Evolutionary conservation across 2,113 vertebrate species (phyloP).

Genomic region (Carassius gibelio): DNA sequence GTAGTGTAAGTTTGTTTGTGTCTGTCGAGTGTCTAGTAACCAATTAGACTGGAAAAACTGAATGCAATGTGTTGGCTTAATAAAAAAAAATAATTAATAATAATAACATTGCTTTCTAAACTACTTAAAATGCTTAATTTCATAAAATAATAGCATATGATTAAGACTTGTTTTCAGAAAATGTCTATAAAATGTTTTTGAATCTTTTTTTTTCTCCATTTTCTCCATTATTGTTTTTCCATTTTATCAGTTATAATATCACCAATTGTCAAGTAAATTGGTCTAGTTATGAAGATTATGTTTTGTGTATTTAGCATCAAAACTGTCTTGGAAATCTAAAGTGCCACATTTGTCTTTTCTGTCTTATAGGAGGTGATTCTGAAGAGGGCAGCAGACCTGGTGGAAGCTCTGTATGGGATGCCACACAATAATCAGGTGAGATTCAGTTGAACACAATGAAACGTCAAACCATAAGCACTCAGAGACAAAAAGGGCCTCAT

Average conservation of each 20-base stretch:
- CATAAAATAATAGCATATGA: neutral
- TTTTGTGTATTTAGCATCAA: neutral
- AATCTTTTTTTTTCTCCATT: neutral
- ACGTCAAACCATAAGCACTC: neutral
- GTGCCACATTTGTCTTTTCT: neutral
- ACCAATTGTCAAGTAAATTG: no score
- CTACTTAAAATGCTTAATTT: neutral
- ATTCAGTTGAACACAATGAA: neutral
- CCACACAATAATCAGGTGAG: slow-evolving; percentile 91
- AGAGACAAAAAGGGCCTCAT: neutral
- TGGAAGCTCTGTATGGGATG: slow-evolving; percentile 89
- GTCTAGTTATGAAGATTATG: neutral
- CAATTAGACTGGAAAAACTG: neutral
- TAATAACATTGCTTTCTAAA: neutral
- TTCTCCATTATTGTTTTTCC: no score
- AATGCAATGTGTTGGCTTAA: neutral
- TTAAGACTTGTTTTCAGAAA: neutral
- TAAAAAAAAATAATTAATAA: no score
- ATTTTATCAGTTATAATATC: no score
- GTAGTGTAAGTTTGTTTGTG: neutral
- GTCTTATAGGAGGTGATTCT: slow-evolving; percentile 85
- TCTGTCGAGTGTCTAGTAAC: neutral
- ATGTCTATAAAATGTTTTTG: neutral
- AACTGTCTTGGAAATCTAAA: neutral
- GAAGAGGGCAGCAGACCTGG: slow-evolving; percentile 88